phyloP scores from a whole-genome alignment of 2,888 invertebrate genomes.

The Tribolium freemani region DNA sequence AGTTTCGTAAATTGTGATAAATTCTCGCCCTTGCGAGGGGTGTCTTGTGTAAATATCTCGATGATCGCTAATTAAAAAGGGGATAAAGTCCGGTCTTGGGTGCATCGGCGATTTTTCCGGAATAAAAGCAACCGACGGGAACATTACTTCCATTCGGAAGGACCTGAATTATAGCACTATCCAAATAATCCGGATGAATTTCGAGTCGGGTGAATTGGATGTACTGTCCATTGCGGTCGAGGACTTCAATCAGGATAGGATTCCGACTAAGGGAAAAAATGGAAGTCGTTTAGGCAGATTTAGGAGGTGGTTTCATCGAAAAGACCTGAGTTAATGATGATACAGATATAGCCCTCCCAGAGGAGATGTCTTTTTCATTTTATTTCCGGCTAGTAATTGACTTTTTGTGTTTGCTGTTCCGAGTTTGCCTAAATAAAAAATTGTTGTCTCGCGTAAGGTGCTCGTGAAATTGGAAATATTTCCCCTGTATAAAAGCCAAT shows the following conservation, averaged over 20 bases:
- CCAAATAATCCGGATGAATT: conserved; percentile 57
- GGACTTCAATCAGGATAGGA: conserved; percentile 25
- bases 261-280: conserved; percentile 9
- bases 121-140: conserved; percentile 45
- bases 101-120: conserved; percentile 23
- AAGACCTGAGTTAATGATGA: background rate
- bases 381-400: conserved; percentile 14
- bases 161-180: conserved; percentile 54
- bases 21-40: conserved; percentile 14
- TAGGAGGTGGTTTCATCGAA: background rate
- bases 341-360: background rate
- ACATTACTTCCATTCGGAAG: conserved; percentile 51
- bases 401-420: conserved; percentile 1
- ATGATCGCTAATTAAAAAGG: conserved; percentile 45
- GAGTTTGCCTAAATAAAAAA: conserved; percentile 25
- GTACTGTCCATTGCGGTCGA: conserved; percentile 49
- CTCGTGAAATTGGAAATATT: conserved; percentile 42
- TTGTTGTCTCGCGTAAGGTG: conserved; percentile 34
- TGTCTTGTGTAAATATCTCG: background rate
- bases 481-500: conserved; percentile 38
- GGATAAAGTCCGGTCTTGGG: background rate
- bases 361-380: background rate
- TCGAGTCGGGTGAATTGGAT: conserved; percentile 52
- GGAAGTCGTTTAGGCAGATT: background rate
- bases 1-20: conserved; percentile 32